A percentile compares a stretch with the other conserved stretches of the same genome.
phyloP scores from a whole-genome alignment of 2,888 invertebrate species.

The Zaprionus obscuricornis region DNA sequence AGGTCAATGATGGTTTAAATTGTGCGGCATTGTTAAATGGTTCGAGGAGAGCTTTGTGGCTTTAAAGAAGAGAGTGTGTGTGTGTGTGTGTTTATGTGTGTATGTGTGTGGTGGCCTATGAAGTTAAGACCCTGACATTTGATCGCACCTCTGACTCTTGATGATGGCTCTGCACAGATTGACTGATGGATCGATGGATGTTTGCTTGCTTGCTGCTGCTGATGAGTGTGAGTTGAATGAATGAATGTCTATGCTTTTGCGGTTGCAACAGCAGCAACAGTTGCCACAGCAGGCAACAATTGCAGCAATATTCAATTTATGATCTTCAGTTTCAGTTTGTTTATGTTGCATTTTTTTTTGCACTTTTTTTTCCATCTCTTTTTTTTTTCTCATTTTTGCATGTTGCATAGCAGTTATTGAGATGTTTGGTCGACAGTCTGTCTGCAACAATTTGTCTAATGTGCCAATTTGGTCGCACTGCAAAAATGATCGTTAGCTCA shows the following conservation, averaged over 20 bases:
- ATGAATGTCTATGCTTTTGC: no score
- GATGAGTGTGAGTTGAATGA: no score
- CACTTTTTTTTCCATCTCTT: slow-evolving; percentile 9
- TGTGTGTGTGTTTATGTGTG: slow-evolving; percentile 38
- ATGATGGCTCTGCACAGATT: slow-evolving; percentile 44
- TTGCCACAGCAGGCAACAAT: not conserved
- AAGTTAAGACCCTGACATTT: slow-evolving; percentile 55
- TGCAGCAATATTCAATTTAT: slow-evolving; percentile 52
- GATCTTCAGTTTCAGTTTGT: slow-evolving; percentile 51
- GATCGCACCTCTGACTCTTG: slow-evolving; percentile 65
- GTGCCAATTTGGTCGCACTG: slow-evolving; percentile 72
- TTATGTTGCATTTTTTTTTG: slow-evolving; percentile 24
- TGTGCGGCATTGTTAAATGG: slow-evolving; percentile 64
- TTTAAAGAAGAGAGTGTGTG: not conserved
- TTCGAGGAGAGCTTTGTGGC: slow-evolving; percentile 39
- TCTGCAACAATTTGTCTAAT: slow-evolving; percentile 76
- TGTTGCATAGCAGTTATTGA: slow-evolving; percentile 72
- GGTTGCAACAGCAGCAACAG: slow-evolving; percentile 35
- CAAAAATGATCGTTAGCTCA: slow-evolving; percentile 53
- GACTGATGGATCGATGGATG: slow-evolving; percentile 59
- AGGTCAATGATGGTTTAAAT: slow-evolving; percentile 79
- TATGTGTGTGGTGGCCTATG: not conserved
- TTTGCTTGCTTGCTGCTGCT: no score
- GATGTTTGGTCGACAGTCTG: slow-evolving; percentile 53
- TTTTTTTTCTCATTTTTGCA: not conserved